Conservation (phyloP, 2,113 vertebrate species). For the Origma solitaria region DNA sequence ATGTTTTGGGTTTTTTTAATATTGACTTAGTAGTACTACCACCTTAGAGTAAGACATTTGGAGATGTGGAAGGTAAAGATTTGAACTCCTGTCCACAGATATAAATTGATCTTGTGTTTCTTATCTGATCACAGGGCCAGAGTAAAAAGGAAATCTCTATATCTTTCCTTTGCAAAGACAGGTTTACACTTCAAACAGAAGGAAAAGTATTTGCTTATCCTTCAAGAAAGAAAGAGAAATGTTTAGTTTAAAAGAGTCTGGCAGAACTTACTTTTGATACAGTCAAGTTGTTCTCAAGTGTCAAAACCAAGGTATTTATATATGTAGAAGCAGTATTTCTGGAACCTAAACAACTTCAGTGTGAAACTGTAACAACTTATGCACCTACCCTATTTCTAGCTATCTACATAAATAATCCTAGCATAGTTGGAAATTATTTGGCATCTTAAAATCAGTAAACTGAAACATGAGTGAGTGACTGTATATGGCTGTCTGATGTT, state of each 20-base stretch:
- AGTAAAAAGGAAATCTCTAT: not conserved
- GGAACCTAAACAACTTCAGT: not conserved
- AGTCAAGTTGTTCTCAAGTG: not conserved
- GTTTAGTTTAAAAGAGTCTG: not conserved
- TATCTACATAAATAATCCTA: not conserved
- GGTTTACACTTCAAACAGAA: not conserved
- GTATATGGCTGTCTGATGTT: not conserved
- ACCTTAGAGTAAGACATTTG: not conserved
- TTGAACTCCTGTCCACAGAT: not conserved
- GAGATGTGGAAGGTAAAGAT: not conserved
- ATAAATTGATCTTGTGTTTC: not conserved
- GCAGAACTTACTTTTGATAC: not conserved
- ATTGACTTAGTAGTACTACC: not conserved
- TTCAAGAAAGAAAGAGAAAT: not conserved
- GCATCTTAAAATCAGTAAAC: not conserved
- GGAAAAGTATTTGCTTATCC: not conserved
- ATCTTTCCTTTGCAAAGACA: not conserved
- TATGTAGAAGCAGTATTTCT: not conserved
- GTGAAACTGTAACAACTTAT: not conserved
- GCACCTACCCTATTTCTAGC: not conserved
- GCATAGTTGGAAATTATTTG: not conserved
- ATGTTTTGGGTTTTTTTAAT: not conserved
- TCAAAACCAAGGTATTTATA: not conserved
- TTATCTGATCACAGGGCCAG: not conserved
- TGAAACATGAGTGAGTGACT: not conserved